Conservation (phyloP, 2,797 vertebrate species). For the Mallotus villosus region DNA sequence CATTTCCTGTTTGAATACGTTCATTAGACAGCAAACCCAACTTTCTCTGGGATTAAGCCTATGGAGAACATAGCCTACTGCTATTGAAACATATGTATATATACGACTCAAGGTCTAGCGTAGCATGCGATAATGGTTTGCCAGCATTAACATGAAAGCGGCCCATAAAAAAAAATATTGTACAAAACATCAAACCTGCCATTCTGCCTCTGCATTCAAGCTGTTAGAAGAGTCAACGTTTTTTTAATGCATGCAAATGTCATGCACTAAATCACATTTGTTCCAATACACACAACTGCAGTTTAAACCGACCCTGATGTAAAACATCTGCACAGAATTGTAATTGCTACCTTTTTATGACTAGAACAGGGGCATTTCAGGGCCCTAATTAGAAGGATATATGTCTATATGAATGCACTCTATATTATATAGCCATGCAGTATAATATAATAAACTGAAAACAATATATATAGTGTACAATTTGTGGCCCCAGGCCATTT, state of each 20-base stretch:
- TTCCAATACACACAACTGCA: slow-evolving; percentile 49
- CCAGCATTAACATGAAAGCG: slow-evolving; percentile 27
- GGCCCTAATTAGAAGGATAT: no score
- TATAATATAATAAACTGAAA: no score
- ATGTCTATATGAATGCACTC: no score
- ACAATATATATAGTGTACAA: no score
- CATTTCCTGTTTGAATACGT: slow-evolving; percentile 21
- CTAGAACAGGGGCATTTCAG: neutral
- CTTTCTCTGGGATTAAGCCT: slow-evolving; percentile 32
- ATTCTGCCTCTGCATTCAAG: neutral
- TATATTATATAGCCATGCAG: no score
- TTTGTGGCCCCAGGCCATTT: no score
- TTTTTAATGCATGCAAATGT: slow-evolving; percentile 50
- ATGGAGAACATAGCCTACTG: slow-evolving; percentile 14
- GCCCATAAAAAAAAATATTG: slow-evolving; percentile 21
- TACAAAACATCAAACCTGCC: slow-evolving; percentile 4
- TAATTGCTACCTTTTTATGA: neutral
- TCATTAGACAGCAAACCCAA: slow-evolving; percentile 24
- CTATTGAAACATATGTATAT: neutral
- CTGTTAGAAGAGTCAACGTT: slow-evolving; percentile 24
- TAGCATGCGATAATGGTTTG: slow-evolving; percentile 23
- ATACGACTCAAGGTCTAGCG: slow-evolving; percentile 12
- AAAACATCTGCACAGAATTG: slow-evolving; percentile 46
- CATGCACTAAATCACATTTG: slow-evolving; percentile 53
- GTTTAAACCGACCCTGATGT: slow-evolving; percentile 45